Conservation (phyloP, 2,888 invertebrate genomes). For the Corbicula japonica region DNA sequence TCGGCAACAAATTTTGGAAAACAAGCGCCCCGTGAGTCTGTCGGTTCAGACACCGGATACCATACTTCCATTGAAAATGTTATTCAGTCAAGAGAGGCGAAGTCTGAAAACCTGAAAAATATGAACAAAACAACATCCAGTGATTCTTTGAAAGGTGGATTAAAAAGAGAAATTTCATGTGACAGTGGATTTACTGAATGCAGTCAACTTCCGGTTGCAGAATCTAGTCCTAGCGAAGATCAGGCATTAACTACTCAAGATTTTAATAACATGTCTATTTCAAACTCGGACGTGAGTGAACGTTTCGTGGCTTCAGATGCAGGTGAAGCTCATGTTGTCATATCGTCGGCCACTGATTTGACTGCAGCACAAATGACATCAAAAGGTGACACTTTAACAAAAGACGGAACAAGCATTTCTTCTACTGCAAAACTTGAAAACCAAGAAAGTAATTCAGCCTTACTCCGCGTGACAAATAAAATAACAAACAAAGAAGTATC, state of each 20-base stretch:
- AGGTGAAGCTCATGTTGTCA: constrained; percentile 48
- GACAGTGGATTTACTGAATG: constrained; percentile 63
- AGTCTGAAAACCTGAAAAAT: constrained; percentile 59
- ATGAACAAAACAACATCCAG: constrained; percentile 51
- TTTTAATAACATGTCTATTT: constrained; percentile 43
- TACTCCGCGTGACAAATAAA: constrained; percentile 38
- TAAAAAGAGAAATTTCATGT: constrained; percentile 53
- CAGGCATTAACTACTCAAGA: constrained; percentile 32
- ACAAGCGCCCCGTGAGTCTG: constrained; percentile 8
- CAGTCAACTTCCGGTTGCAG: neutral
- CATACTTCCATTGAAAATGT: constrained; percentile 55
- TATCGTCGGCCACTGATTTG: constrained; percentile 48
- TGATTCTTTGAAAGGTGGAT: constrained; percentile 22
- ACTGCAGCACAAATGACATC: constrained; percentile 55
- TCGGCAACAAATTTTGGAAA: constrained; percentile 44
- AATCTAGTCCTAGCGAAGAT: neutral
- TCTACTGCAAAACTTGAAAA: constrained; percentile 44
- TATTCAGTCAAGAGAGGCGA: constrained; percentile 52
- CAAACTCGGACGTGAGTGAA: constrained; percentile 51
- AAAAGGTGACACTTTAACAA: constrained; percentile 40
- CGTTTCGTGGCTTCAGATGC: constrained; percentile 32
- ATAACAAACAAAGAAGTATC: constrained; percentile 31
- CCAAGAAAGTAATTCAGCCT: constrained; percentile 42
- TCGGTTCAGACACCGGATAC: constrained; percentile 48
- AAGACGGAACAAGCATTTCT: constrained; percentile 52